These are phyloP conservation scores for Willisornis vidua DNA, from an alignment of 2,113 vertebrate genomes.

Conservation along the genomic window DNA sequence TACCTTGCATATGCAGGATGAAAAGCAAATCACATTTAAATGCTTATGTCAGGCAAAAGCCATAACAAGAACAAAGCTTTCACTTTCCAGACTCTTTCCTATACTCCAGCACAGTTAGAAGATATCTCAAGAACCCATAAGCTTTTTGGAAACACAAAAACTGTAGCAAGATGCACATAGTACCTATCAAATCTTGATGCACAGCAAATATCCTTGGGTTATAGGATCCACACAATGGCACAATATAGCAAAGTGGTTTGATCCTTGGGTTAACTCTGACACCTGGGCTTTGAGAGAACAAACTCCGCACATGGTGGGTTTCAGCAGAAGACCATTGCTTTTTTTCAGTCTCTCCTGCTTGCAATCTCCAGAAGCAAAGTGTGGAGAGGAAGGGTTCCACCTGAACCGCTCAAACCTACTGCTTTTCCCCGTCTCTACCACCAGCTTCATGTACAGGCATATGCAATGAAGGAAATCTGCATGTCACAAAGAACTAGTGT, in stretches of 20 bases:
- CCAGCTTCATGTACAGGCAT: accelerated
- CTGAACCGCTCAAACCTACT: background rate
- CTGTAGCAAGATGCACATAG: background rate
- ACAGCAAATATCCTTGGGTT: background rate
- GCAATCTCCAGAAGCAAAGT: background rate
- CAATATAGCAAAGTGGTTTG: background rate
- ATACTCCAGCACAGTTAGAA: background rate
- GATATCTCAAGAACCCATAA: background rate
- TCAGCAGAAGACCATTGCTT: background rate
- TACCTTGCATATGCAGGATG: background rate
- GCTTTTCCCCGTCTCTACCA: background rate
- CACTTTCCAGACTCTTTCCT: background rate
- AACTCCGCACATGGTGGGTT: background rate
- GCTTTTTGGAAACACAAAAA: background rate
- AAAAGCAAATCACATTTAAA: background rate
- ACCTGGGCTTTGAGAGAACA: background rate
- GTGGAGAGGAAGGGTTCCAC: background rate
- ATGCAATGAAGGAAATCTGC: background rate
- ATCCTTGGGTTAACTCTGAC: background rate
- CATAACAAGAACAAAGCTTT: background rate
- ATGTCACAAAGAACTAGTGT: background rate
- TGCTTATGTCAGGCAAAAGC: background rate
- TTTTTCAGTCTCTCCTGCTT: background rate
- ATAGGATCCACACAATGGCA: background rate
- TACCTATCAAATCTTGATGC: background rate